phyloP scores from a whole-genome alignment of 2,797 vertebrate species.

The Chaetodon trifasciatus region DNA sequence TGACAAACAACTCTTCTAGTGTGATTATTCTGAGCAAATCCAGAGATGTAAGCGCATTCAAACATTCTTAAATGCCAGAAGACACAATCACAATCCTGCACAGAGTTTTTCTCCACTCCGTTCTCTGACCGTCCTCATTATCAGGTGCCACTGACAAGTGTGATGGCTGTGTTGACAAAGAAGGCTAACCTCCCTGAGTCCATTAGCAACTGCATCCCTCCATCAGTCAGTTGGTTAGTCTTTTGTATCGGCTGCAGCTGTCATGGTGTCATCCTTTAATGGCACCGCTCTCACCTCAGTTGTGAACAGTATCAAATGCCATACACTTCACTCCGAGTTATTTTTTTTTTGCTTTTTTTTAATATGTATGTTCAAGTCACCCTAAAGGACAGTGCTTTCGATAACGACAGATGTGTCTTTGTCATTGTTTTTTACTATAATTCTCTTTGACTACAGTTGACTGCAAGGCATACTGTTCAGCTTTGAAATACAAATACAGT shows the following conservation, averaged over 20 bases:
- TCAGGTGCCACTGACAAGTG: constrained; percentile 43
- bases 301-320: constrained; percentile 4
- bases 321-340: neutral
- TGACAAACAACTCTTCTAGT: neutral
- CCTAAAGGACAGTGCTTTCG: constrained; percentile 1
- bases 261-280: constrained; percentile 42
- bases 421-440: constrained; percentile 27
- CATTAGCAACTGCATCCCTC: constrained; percentile 55
- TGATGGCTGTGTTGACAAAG: constrained; percentile 57
- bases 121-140: constrained; percentile 38
- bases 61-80: neutral
- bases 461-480: constrained; percentile 4
- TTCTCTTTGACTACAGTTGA: constrained; percentile 32
- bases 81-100: neutral
- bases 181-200: constrained; percentile 32
- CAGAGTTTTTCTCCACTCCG: neutral
- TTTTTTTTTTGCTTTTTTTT: neutral
- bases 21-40: neutral
- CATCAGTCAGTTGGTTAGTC: constrained; percentile 62
- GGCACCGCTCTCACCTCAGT: constrained; percentile 17
- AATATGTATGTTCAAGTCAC: neutral
- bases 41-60: neutral
- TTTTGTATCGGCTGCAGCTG: constrained; percentile 51
- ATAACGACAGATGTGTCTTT: constrained; percentile 33
- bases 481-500: constrained; percentile 45